Evolutionary conservation across 2,113 vertebrate genomes (phyloP).

Genomic region (Notiomystis cincta): DNA sequence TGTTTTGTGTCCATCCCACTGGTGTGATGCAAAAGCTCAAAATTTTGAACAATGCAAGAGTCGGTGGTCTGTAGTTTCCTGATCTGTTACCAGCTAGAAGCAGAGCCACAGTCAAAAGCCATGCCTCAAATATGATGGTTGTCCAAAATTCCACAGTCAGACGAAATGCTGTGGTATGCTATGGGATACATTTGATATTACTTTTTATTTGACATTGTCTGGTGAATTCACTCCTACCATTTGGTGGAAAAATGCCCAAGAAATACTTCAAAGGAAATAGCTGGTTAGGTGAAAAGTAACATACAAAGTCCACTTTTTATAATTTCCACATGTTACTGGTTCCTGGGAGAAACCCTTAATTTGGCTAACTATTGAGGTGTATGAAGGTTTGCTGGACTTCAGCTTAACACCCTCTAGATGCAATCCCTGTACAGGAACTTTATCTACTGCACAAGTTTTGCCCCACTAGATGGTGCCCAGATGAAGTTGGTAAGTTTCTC

Average conservation of each 20-base stretch:
- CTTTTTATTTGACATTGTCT: not conserved
- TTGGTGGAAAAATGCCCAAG: not conserved
- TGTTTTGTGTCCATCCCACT: rapidly evolving
- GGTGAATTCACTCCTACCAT: not conserved
- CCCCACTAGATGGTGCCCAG: not conserved
- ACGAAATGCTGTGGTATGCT: not conserved
- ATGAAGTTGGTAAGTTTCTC: not conserved
- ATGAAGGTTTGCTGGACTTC: not conserved
- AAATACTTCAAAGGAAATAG: not conserved
- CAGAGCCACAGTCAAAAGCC: not conserved
- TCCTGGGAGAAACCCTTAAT: not conserved
- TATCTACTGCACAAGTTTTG: not conserved
- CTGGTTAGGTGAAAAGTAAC: not conserved
- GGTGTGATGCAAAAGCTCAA: not conserved
- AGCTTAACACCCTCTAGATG: not conserved
- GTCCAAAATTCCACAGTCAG: not conserved
- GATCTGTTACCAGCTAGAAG: not conserved
- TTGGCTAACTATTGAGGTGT: not conserved
- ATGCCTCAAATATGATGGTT: not conserved
- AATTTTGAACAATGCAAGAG: not conserved
- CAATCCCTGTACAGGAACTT: not conserved
- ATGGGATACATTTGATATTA: not conserved
- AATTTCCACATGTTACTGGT: not conserved
- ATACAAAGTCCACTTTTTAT: not conserved
- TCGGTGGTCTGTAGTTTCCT: not conserved